Evolutionary conservation across 2,113 vertebrate species (phyloP).

Genomic region (Hippocampus barbouri): DNA sequence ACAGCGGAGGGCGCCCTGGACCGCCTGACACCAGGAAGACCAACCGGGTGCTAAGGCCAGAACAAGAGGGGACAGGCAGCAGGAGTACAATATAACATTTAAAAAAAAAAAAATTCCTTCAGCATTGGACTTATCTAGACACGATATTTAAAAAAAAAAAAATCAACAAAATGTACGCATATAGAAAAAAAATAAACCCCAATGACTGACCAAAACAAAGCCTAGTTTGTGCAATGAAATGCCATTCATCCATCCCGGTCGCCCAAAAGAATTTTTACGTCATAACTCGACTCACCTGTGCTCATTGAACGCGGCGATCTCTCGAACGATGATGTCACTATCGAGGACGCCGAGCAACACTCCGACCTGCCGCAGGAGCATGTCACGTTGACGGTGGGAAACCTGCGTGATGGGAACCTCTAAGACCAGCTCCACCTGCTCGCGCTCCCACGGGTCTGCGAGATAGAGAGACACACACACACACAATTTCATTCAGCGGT

Average conservation of each 20-base stretch:
- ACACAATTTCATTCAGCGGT: not conserved
- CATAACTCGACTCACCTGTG: slow-evolving; percentile 76
- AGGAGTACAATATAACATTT: not conserved
- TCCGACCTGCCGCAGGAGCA: slow-evolving; percentile 93
- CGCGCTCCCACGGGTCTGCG: slow-evolving; percentile 82
- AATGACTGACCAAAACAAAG: too few species aligned
- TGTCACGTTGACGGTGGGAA: slow-evolving; percentile 88
- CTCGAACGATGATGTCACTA: slow-evolving; percentile 90
- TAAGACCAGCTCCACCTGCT: slow-evolving; percentile 93
- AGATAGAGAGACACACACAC: not conserved
- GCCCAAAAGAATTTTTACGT: not conserved
- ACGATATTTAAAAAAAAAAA: too few species aligned
- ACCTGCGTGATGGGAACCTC: slow-evolving; percentile 88
- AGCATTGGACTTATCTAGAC: too few species aligned
- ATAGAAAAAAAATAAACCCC: too few species aligned
- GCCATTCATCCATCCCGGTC: too few species aligned
- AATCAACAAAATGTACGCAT: too few species aligned
- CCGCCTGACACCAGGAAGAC: slow-evolving; percentile 92
- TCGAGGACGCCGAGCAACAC: slow-evolving; percentile 92
- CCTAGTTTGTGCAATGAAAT: too few species aligned
- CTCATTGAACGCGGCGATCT: slow-evolving; percentile 88
- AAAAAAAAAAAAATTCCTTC: not conserved
- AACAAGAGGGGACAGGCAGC: not conserved
- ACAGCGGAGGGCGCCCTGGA: slow-evolving; percentile 85
- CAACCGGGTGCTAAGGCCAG: slow-evolving; percentile 83